Evolutionary conservation across 2,113 vertebrate genomes (phyloP).

Genomic region (Megaleporinus macrocephalus): DNA sequence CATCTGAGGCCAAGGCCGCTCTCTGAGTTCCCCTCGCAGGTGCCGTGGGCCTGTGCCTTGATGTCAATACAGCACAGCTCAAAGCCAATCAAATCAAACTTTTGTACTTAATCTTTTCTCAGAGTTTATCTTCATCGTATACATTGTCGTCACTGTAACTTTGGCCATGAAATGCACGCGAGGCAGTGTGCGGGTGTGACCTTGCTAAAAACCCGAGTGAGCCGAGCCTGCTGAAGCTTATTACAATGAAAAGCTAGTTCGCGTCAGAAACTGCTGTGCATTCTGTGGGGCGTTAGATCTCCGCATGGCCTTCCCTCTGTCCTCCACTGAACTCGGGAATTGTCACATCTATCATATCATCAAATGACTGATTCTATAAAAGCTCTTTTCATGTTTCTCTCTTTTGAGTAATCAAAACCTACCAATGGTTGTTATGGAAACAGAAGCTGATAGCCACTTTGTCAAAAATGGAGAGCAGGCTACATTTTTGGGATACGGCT

Average conservation of each 20-base stretch:
- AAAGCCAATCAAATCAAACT: constrained; percentile 23
- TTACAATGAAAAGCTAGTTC: neutral
- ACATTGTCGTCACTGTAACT: neutral
- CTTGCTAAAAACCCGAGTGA: neutral
- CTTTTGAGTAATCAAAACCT: constrained; percentile 38
- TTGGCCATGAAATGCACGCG: neutral
- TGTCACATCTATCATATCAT: constrained; percentile 28
- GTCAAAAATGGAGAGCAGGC: constrained; percentile 38
- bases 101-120: neutral
- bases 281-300: neutral
- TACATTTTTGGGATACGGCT: neutral
- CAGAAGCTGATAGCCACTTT: constrained; percentile 39
- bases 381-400: constrained; percentile 30
- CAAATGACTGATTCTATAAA: constrained; percentile 36
- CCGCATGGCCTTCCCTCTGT: constrained; percentile 1
- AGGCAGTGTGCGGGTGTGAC: neutral
- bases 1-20: constrained; percentile 39
- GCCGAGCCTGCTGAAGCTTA: neutral
- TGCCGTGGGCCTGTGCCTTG: constrained; percentile 13
- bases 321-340: constrained; percentile 32
- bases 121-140: constrained; percentile 17
- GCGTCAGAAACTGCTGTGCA: neutral
- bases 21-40: constrained; percentile 31
- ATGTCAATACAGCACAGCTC: constrained; percentile 36
- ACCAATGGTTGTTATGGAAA: constrained; percentile 49